Evolutionary conservation across 2,113 vertebrate species (phyloP).

Genomic region (Xiphias gladius): DNA sequence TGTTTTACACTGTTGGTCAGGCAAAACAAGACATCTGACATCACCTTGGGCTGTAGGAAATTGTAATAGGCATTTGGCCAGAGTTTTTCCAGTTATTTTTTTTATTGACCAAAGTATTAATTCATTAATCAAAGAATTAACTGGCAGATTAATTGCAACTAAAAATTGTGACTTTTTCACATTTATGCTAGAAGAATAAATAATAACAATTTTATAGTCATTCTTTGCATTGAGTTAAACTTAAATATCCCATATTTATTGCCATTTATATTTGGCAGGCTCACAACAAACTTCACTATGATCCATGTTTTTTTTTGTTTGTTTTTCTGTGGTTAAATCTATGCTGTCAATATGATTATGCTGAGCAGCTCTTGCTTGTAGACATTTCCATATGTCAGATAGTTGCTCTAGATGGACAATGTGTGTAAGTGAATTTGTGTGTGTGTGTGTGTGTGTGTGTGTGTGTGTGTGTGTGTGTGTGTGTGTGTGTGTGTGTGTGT

Average conservation of each 20-base stretch:
- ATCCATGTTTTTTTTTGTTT: constrained; percentile 25
- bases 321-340: constrained; percentile 40
- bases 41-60: constrained; percentile 4
- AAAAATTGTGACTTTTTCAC: constrained; percentile 8
- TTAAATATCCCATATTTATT: neutral
- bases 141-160: constrained; percentile 19
- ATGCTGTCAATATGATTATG: constrained; percentile 58
- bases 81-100: neutral
- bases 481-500: neutral
- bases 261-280: constrained; percentile 17
- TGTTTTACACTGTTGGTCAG: neutral
- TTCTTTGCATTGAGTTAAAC: constrained; percentile 14
- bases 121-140: constrained; percentile 14
- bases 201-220: neutral
- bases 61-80: neutral
- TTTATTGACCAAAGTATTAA: constrained; percentile 1
- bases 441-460: constrained; percentile 24
- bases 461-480: too few relatives aligned
- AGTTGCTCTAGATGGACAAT: constrained; percentile 47
- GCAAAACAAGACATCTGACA: neutral
- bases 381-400: constrained; percentile 69
- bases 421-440: neutral
- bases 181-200: neutral
- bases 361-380: constrained; percentile 47
- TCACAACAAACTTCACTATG: constrained; percentile 4